Conservation (phyloP, 2,888 invertebrate species). For the Lingula anatina region DNA sequence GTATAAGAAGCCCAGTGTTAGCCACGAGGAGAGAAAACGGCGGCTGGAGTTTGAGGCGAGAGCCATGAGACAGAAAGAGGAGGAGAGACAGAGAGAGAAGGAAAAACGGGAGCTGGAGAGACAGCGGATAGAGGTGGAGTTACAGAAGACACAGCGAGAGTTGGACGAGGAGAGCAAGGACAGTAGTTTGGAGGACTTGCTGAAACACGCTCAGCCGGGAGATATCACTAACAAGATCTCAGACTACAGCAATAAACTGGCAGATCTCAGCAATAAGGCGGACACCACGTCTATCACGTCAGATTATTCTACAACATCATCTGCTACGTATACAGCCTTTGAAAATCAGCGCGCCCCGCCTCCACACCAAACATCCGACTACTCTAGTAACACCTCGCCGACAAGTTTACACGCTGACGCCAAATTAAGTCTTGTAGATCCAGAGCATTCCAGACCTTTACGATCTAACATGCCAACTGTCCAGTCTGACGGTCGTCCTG, state of each 20-base stretch:
- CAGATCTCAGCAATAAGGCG: slow-evolving; percentile 1
- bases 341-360: not conserved
- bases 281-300: slow-evolving; percentile 14
- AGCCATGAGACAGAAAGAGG: slow-evolving; percentile 29
- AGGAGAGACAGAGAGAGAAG: slow-evolving; percentile 24
- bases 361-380: slow-evolving; percentile 6
- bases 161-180: slow-evolving; percentile 34
- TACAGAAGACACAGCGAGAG: slow-evolving; percentile 32
- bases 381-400: slow-evolving; percentile 9
- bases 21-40: slow-evolving; percentile 25
- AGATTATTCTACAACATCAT: slow-evolving; percentile 17
- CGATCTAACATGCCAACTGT: not conserved
- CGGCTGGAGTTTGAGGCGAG: slow-evolving; percentile 33
- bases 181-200: slow-evolving; percentile 37
- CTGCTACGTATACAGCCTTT: slow-evolving; percentile 4
- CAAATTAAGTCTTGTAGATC: not conserved
- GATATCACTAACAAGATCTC: not conserved
- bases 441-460: not conserved
- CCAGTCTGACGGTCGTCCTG: not conserved
- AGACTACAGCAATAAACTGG: slow-evolving; percentile 1
- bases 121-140: slow-evolving; percentile 34
- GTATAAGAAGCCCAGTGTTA: slow-evolving; percentile 17
- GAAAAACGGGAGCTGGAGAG: slow-evolving; percentile 32
- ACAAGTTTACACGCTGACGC: not conserved
- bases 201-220: slow-evolving; percentile 11